Percentiles rank a stretch among this genome's conserved stretches.
phyloP scores from a whole-genome alignment of 2,888 invertebrate species.

The Lissonota sp. region DNA sequence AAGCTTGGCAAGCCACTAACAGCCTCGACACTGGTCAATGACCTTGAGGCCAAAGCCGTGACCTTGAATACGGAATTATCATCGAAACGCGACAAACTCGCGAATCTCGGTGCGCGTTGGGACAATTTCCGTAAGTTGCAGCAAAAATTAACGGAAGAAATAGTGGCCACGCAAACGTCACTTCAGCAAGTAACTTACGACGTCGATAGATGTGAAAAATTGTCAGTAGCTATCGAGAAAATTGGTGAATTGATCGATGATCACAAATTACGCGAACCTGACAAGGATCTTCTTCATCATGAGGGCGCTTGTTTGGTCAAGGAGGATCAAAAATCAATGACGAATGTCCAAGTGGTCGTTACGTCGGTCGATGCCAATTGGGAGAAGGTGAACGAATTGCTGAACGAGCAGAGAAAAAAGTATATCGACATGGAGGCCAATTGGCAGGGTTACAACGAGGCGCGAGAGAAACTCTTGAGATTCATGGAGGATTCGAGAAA shows the following conservation, averaged over 20 bases:
- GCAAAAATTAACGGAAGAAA: conserved; percentile 88
- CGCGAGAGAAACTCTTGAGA: conserved; percentile 88
- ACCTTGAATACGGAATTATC: conserved; percentile 88
- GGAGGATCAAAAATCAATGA: conserved; percentile 92
- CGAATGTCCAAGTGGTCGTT: conserved; percentile 91
- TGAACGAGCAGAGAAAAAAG: conserved; percentile 90
- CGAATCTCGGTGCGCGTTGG: conserved; percentile 91
- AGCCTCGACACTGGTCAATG: conserved; percentile 89
- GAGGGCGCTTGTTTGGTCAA: conserved; percentile 92
- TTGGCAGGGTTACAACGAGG: conserved; percentile 90
- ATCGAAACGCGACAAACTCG: conserved; percentile 88
- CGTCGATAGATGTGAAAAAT: conserved; percentile 84
- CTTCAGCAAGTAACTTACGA: conserved; percentile 86
- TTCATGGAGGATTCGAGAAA: conserved; percentile 90
- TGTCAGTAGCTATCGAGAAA: conserved; percentile 84
- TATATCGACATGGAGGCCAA: conserved; percentile 90
- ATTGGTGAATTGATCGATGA: conserved; percentile 85
- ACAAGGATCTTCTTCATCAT: conserved; percentile 90
- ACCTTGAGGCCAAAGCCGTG: conserved; percentile 89
- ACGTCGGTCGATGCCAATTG: conserved; percentile 92
- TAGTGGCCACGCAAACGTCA: conserved; percentile 86
- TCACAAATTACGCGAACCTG: conserved; percentile 86
- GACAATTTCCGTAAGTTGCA: conserved; percentile 91
- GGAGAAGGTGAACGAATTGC: conserved; percentile 91
- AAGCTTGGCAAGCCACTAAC: conserved; percentile 89